Evolutionary conservation across 2,797 vertebrate species (phyloP).

Genomic region (Sebastes aleutianus): DNA sequence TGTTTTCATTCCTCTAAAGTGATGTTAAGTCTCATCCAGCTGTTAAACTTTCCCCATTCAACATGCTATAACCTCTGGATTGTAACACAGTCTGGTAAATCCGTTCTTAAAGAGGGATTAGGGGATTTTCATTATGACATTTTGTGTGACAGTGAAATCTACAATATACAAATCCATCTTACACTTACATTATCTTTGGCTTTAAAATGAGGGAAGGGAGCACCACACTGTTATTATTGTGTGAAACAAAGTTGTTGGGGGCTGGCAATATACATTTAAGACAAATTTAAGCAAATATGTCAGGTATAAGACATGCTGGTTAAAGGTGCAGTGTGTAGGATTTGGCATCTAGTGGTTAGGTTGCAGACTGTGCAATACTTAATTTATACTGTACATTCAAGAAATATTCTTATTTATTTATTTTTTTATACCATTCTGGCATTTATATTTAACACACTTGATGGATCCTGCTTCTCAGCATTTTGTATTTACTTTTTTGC

Average conservation of each 20-base stretch:
- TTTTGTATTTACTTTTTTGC: no score
- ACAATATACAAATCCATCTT: conserved; percentile 21
- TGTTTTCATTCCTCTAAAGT: neutral
- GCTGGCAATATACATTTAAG: neutral
- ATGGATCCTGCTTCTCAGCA: no score
- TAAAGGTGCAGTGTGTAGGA: neutral
- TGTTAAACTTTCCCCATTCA: conserved; percentile 4
- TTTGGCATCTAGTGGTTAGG: no score
- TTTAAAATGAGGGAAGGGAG: neutral
- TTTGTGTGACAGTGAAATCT: conserved; percentile 10
- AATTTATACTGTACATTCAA: no score
- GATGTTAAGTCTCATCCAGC: neutral
- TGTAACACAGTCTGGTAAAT: conserved; percentile 20
- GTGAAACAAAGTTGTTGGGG: neutral
- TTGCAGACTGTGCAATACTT: no score
- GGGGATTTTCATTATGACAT: conserved; percentile 20
- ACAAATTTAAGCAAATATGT: neutral
- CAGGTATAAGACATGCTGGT: neutral
- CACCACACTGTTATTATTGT: neutral
- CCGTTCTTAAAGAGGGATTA: conserved; percentile 21
- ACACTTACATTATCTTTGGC: neutral
- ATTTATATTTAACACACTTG: no score
- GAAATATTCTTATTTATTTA: no score
- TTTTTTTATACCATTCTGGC: no score
- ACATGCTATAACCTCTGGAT: neutral